phyloP scores from a whole-genome alignment of 2,888 invertebrate genomes.

The Drosophila hamatofila region DNA sequence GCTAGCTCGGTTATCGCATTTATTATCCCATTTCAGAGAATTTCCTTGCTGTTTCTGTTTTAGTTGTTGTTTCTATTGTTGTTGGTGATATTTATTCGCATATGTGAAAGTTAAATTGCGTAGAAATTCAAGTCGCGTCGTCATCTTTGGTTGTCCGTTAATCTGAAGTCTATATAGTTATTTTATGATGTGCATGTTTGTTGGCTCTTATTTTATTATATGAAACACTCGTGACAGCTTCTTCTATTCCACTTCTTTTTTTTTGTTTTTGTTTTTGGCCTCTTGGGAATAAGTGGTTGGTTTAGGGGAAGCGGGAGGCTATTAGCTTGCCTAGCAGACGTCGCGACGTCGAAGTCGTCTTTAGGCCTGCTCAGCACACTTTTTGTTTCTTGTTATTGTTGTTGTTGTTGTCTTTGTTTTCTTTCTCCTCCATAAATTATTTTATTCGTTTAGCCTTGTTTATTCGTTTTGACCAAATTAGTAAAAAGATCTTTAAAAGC shows the following conservation, averaged over 20 bases:
- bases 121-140: conserved; percentile 76
- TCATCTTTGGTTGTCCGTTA: conserved; percentile 42
- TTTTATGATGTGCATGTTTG: conserved; percentile 73
- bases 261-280: conserved; percentile 2
- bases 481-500: conserved; percentile 43
- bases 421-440: conserved; percentile 48
- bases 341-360: conserved; percentile 15
- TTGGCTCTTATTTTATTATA: conserved; percentile 57
- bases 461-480: conserved; percentile 56
- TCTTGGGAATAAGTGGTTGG: conserved; percentile 5
- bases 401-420: background rate
- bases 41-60: conserved; percentile 15
- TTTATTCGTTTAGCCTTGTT: conserved; percentile 21
- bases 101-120: conserved; percentile 75
- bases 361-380: conserved; percentile 44
- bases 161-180: conserved; percentile 64
- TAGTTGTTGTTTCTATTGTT: background rate
- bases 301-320: background rate
- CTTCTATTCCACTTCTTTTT: background rate
- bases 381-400: no score
- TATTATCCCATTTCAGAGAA: conserved; percentile 60
- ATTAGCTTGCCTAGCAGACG: conserved; percentile 9
- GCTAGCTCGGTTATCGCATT: conserved; percentile 59
- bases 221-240: conserved; percentile 35
- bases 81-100: conserved; percentile 42